Base-by-base conservation (phyloP, 2,797 vertebrate genomes). In the Psittacula derbiana region DNA sequence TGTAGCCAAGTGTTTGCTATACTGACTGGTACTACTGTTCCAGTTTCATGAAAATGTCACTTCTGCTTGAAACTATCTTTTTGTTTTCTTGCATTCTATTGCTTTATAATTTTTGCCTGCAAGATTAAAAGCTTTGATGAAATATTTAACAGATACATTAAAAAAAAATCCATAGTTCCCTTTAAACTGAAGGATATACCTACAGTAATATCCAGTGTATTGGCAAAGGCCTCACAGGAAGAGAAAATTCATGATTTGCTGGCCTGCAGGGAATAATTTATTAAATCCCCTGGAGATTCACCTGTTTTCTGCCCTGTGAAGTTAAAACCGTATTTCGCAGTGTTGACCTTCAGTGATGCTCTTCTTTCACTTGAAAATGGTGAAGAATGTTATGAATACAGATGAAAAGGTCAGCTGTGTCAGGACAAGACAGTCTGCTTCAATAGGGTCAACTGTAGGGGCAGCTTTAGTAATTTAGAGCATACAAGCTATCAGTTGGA, bases 391-490 rank as follows among this genome's bases (percentile, higher is more conserved):
- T 64, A 69, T 91, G 69, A 86, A 90, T 95, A 91, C 65, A 57
- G 52, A 90, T 83, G 40, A 70, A 80, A 93, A 94, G 66, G 66
- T 96, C 88, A 78, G 24, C 8, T 31, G 55, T 49, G 60, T 83
- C 62, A 89, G 66, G 43, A 93, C 2, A 4, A 93, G 69, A 24
- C 50, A 95, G 46, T 20, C 80, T 40, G 27, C 84, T 89, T 93
- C 15, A 3, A 43, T 50, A 46, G 61, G 88, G 71, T 90, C 83
- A 86, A 11, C 71, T 60, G 21, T 53, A 62, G 40, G 81, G 57
- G 60, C 74, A 89, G 83, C 30, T 93, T 88, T 53, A 69, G 88
- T 91, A 90, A 95, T 95, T 89, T 78, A 91, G 44, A 70, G 25
- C 47, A 24, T 49, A 64, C 61, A 58, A 78, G 27, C 28, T 61